Evolutionary conservation across 2,797 vertebrate genomes (phyloP), one percentile per base, ranked within the genome.

Genomic region (Crocidura indochinensis): DNA sequence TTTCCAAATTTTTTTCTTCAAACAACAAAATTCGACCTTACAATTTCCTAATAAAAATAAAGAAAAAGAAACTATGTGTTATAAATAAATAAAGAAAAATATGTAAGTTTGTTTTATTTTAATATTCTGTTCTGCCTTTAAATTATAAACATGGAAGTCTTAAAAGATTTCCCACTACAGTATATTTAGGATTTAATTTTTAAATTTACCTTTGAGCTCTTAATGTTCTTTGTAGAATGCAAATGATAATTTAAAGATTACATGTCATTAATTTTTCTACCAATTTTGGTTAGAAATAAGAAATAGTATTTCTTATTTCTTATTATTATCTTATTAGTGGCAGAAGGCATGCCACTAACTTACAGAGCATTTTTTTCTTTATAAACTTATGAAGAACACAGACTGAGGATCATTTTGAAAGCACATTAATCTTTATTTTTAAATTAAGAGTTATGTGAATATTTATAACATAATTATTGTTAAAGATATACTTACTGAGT

Each of bases 321-420:
- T n/a, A n/a, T n/a, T n/a, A n/a, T n/a, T n/a, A n/a, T n/a, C n/a
- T n/a, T n/a, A n/a, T n/a, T n/a, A n/a, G n/a, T n/a, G n/a, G n/a
- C n/a, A n/a, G 24, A 90, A 49, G 27, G 62, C 3, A 74, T 64
- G 10, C 31, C 4, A 82, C 56, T 53, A 69, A 15, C 27, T 73
- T 11, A 27, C 56, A 74, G n/a, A 73, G 0, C 2, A 5, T 75
- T 78, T 2, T 47, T 19, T 60, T 60, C 56, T 60, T 80, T 31
- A 64, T 44, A 62, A 89, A 75, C 26, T n/a, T 3, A 75, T 22
- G 24, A 62, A 84, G 31, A 47, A 77, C 10, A 31, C 22, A 68
- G 72, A 86, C 60, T 84, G 29, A 91, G 26, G 89, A 84, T 82
- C 85, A 27, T 91, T 87, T 83, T 26, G n/a, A n/a, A 81, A 79